A percentile compares a stretch with the other conserved stretches of the same genome.
phyloP scores from a whole-genome alignment of 1,140 invertebrate genomes.

The Cotesia chilonis region DNA sequence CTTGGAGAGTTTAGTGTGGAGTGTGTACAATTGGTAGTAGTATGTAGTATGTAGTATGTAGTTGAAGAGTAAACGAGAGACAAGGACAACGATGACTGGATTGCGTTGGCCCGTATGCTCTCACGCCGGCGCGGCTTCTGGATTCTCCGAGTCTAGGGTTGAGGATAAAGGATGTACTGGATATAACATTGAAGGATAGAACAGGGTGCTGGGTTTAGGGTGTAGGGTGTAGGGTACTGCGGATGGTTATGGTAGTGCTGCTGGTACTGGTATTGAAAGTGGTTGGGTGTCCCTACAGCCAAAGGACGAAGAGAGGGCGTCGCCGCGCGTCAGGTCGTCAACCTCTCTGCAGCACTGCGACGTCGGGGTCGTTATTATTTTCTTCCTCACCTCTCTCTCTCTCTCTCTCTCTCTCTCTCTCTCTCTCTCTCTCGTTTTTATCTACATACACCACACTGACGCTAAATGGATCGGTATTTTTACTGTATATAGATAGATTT shows the following conservation, averaged over 20 bases:
- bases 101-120: slow-evolving; percentile 11
- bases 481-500: no score
- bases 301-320: slow-evolving; percentile 51
- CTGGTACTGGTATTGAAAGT: no score
- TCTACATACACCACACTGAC: slow-evolving; percentile 2
- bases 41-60: background rate
- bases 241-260: slow-evolving; percentile 7
- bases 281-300: slow-evolving; percentile 9
- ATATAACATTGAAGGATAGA: background rate
- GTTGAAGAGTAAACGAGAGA: slow-evolving; percentile 20
- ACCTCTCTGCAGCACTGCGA: slow-evolving; percentile 63
- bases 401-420: slow-evolving; percentile 7
- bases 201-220: background rate
- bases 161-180: background rate
- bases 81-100: background rate
- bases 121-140: slow-evolving; percentile 20
- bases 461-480: no score
- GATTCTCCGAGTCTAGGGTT: slow-evolving; percentile 6
- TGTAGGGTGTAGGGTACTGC: slow-evolving; percentile 20
- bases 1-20: background rate
- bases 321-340: slow-evolving; percentile 62
- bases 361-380: slow-evolving; percentile 65
- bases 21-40: slow-evolving; percentile 21
- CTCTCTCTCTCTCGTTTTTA: slow-evolving; percentile 22
- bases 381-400: slow-evolving; percentile 44